Evolutionary conservation across 2,113 vertebrate species (phyloP).

Genomic region (Corynorhinus townsendii): DNA sequence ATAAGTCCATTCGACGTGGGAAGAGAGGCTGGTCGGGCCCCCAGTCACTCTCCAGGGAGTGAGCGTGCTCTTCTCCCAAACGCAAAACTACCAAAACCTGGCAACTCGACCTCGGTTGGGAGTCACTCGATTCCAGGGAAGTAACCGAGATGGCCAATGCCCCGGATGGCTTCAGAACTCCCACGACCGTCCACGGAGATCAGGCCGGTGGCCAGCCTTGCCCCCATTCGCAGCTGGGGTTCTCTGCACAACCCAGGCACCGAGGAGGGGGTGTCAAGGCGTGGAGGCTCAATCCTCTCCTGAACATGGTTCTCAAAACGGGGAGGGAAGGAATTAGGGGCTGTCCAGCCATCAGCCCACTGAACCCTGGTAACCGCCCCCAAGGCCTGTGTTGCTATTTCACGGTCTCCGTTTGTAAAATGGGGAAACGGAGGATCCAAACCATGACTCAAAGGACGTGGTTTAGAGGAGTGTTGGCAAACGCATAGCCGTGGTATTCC

Average conservation of each 20-base stretch:
- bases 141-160: background rate
- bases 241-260: background rate
- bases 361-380: background rate
- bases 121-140: background rate
- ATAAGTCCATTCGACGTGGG: constrained; percentile 28
- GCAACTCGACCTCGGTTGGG: background rate
- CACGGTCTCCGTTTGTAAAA: background rate
- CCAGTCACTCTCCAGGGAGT: background rate
- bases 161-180: background rate
- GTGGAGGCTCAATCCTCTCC: background rate
- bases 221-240: background rate
- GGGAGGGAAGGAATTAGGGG: background rate
- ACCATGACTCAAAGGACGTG: background rate
- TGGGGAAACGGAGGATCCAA: background rate
- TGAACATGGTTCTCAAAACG: background rate
- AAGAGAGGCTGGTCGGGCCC: background rate
- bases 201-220: background rate
- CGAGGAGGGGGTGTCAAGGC: background rate
- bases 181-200: background rate
- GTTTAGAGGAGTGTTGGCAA: background rate
- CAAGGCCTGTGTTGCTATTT: background rate
- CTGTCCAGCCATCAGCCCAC: background rate
- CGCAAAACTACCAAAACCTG: background rate
- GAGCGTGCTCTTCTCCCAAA: background rate
- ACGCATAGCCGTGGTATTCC: background rate